Evolutionary conservation across 1,140 invertebrate species (phyloP), one percentile per base, ranked within the genome.

Genomic region (Drosophila takahashii): DNA sequence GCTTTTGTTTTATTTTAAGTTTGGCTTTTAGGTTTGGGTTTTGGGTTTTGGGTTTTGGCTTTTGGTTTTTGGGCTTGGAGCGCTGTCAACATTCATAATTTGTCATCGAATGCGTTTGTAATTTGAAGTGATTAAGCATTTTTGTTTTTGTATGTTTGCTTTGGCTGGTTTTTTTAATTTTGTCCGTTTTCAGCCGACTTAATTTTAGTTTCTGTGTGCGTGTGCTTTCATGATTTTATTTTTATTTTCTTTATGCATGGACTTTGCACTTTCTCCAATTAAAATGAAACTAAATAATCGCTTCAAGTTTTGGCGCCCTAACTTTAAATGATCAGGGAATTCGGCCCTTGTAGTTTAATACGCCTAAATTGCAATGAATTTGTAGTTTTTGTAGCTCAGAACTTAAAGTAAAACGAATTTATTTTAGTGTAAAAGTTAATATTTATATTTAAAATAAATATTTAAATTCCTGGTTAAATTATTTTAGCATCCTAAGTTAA

Each of bases 201-300:
- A 47, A 42, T 51, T 73, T 74, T 74, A 51, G 36, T 73, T 74
- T 74, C 34, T 54, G 41, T 57, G 48, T 44, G 66, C 50, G 62
- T 61, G 56, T 57, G 41, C 27, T 39, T 62, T 60, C 57, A 71
- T 69, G 26, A 53, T 41, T 67, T 62, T 53, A 27, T 66, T 47
- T 59, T 48, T 26, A 36, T 47, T 60, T 26, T 16, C n/a, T 18
- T 3, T 51, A 39, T 53, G 42, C 47, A 61, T 76, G 7, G 48
- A 65, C 81, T 86, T 87, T 87, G 83, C 84, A 87, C 83, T 87
- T 87, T 87, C 83, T 83, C 83, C 84, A 73, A 89, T 83, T 79
- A 79, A 89, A 87, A 81, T 79, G 81, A 72, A 87, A 87, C 87
- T 87, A 87, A 87, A 73, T 89, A 87, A 89, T 73, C 76, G 52